These are phyloP conservation scores for Melanchra persicariae DNA, from an alignment of 2,888 invertebrate genomes.

Conservation along the genomic window DNA sequence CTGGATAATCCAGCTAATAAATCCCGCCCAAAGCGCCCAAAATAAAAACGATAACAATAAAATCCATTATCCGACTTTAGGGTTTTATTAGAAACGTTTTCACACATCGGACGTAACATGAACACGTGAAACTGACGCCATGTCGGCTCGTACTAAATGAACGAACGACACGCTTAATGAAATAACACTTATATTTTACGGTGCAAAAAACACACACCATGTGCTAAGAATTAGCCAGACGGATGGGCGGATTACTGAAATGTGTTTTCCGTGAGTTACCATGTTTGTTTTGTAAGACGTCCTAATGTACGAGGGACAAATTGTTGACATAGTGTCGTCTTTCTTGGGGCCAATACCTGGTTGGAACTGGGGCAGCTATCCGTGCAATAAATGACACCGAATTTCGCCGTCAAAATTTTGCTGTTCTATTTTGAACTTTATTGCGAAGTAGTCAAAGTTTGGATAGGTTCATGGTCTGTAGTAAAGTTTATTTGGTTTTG, in stretches of 20 bases:
- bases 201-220: slow-evolving; percentile 87
- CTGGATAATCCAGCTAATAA: slow-evolving; percentile 21
- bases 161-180: slow-evolving; percentile 83
- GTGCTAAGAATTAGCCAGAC: slow-evolving; percentile 86
- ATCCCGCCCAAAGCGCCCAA: slow-evolving; percentile 26
- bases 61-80: slow-evolving; percentile 56
- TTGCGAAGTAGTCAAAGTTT: slow-evolving; percentile 42
- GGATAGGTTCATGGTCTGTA: slow-evolving; percentile 31
- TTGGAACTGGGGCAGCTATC: slow-evolving; percentile 74
- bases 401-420: slow-evolving; percentile 42
- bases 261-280: slow-evolving; percentile 87
- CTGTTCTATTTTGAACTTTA: slow-evolving; percentile 69
- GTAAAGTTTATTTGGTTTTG: slow-evolving; percentile 68
- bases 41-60: slow-evolving; percentile 53
- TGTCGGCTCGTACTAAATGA: slow-evolving; percentile 69
- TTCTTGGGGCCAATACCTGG: slow-evolving; percentile 87
- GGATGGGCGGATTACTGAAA: slow-evolving; percentile 88
- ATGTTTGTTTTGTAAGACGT: slow-evolving; percentile 87
- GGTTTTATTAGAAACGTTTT: slow-evolving; percentile 63
- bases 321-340: slow-evolving; percentile 89
- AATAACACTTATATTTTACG: slow-evolving; percentile 87
- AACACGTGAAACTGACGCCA: slow-evolving; percentile 71
- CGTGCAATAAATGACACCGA: slow-evolving; percentile 67
- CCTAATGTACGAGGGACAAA: slow-evolving; percentile 86
- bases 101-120: slow-evolving; percentile 66